Conservation (phyloP, 2,888 invertebrate genomes). For the Ophraella communa region DNA sequence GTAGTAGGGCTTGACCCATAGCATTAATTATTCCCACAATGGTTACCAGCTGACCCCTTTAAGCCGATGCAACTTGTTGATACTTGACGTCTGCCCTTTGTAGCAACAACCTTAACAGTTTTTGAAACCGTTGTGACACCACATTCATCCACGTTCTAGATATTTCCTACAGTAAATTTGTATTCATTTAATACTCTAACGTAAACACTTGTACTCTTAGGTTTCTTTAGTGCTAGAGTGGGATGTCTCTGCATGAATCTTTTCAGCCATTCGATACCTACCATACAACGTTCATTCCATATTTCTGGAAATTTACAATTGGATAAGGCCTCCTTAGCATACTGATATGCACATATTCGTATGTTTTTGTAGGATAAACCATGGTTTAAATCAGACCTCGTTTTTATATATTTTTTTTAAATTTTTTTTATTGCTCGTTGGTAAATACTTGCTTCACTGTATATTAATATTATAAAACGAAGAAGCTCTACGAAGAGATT, state of each 20-base stretch:
- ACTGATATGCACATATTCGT: constrained; percentile 28
- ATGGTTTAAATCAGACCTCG: constrained; percentile 33
- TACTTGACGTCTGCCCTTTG: neutral
- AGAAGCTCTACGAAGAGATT: too few relatives aligned
- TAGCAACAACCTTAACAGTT: neutral
- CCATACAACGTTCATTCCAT: constrained; percentile 15
- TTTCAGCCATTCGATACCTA: constrained; percentile 32
- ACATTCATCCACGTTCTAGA: neutral
- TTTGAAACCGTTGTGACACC: neutral
- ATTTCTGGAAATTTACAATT: constrained; percentile 15
- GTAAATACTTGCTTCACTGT: constrained; percentile 22
- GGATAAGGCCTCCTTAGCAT: constrained; percentile 21
- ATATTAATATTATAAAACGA: too few relatives aligned
- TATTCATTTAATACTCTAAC: neutral
- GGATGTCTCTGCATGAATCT: constrained; percentile 29
- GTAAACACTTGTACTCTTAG: neutral
- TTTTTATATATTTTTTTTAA: constrained; percentile 33
- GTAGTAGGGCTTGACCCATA: too few relatives aligned
- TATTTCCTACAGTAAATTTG: neutral
- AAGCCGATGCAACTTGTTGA: too few relatives aligned
- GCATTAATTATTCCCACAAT: too few relatives aligned
- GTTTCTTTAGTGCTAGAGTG: neutral
- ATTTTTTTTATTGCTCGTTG: constrained; percentile 14
- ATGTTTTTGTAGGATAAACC: constrained; percentile 33
- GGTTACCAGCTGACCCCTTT: too few relatives aligned